A percentile compares a stretch with the other conserved stretches of the same genome.
These are phyloP conservation scores for Drosophila repleta DNA, from an alignment of 1,140 invertebrate species.

Conservation along the genomic window DNA sequence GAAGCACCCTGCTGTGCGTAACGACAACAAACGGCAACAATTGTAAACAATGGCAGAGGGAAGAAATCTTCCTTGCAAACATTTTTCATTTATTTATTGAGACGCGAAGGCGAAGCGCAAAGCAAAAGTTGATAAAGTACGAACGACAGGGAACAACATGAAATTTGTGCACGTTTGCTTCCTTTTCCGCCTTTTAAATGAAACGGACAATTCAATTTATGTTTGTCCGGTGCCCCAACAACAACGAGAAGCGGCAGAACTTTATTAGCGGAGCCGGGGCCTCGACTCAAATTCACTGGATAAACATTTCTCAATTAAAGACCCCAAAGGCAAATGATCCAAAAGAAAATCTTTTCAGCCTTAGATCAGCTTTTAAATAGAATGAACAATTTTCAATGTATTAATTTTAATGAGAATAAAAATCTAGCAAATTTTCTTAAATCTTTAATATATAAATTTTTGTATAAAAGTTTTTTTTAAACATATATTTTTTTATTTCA, in stretches of 20 bases:
- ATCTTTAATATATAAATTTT: too few species aligned
- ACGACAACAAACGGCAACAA: constrained; percentile 56
- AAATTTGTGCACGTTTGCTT: constrained; percentile 64
- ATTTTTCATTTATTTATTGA: constrained; percentile 82
- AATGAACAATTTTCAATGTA: too few species aligned
- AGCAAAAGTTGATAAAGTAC: constrained; percentile 24
- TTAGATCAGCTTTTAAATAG: background rate
- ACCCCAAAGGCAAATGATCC: background rate
- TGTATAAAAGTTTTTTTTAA: too few species aligned
- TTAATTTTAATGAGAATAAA: too few species aligned
- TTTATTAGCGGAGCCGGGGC: constrained; percentile 56
- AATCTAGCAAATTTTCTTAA: too few species aligned
- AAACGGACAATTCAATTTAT: constrained; percentile 80
- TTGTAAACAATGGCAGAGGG: constrained; percentile 70
- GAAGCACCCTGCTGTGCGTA: constrained; percentile 58
- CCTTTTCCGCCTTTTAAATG: constrained; percentile 72
- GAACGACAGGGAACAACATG: constrained; percentile 28
- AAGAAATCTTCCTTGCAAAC: constrained; percentile 73
- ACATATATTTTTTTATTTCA: too few species aligned
- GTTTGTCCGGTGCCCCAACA: constrained; percentile 36
- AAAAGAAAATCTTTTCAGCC: background rate
- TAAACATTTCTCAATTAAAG: constrained; percentile 38
- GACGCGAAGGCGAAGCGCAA: constrained; percentile 52
- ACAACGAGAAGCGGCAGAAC: constrained; percentile 49
- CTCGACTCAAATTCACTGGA: constrained; percentile 22